Evolutionary conservation across 1,140 invertebrate genomes (phyloP), one percentile per base, ranked within the genome.

Genomic region (Diabrotica virgifera): DNA sequence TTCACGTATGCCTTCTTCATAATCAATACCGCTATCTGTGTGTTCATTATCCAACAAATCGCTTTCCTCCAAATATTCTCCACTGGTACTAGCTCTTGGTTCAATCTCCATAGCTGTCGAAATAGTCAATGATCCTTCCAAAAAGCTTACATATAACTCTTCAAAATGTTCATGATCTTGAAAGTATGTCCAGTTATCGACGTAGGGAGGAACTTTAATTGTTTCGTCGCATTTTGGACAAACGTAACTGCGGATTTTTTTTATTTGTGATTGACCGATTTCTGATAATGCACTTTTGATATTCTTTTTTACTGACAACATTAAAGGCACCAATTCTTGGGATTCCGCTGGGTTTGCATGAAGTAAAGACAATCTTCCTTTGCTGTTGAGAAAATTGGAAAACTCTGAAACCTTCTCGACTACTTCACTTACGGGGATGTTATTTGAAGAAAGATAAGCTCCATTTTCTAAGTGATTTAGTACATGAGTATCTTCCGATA

Each of bases 101-200:
- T 35, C 52, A 66, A 36, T n/a, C 8, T 51, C 1, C 7, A 36
- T 10, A 36, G 36, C 9, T 37, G 40, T 56, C 62, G 51, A 50
- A 14, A 13, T 50, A 54, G 8, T 62, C 40, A 55, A 57, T 40
- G 6, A 61, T 10, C 60, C 62, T 61, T 57, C 64, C 36, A 66
- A 62, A 53, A 66, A 60, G 46, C 69, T 57, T 37, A 12, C 54
- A 52, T 65, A 71, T 6, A 60, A 36, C 14, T 71, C 52, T 13
- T 73, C 72, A 38, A 72, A 69, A 62, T 73, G 72, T n/a, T 71
- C 62, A 62, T 73, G 72, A 35, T 57, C 52, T 59, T 73, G 70
- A 36, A 73, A 55, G 11, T 36, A 52, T 40, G 50, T 62, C 72
- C 72, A 73, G 10, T 68, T 36, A 59, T 72, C 63, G 53, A 59